phyloP scores from a whole-genome alignment of 2,797 vertebrate genomes.

The Malurus leucopterus region DNA sequence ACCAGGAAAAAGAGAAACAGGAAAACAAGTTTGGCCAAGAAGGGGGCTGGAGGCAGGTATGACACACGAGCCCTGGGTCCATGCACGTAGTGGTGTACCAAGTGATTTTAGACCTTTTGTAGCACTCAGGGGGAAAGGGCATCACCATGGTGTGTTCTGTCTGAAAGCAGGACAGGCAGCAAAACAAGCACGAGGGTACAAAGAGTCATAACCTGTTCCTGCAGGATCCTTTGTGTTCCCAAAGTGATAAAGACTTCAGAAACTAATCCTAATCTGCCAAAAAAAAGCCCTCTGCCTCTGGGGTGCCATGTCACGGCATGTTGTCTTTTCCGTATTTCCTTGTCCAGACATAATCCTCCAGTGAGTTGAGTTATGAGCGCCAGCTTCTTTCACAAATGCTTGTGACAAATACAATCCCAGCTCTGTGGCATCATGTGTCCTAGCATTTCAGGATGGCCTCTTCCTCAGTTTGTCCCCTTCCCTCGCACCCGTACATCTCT shows the following conservation, averaged over 20 bases:
- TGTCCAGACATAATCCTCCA: accelerated
- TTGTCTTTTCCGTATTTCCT: neutral
- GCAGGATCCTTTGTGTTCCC: neutral
- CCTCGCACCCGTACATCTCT: accelerated
- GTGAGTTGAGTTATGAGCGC: neutral
- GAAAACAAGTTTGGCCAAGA: neutral
- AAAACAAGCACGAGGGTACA: neutral
- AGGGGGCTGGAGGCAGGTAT: slow-evolving; percentile 27
- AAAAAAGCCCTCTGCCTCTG: neutral
- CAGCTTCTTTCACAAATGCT: neutral
- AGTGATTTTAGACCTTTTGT: neutral
- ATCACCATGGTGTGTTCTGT: accelerated
- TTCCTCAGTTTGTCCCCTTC: neutral
- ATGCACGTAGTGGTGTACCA: accelerated
- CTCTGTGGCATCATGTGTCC: accelerated
- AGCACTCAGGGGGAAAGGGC: accelerated
- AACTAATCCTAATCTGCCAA: neutral
- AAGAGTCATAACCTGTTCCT: neutral
- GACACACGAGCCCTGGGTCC: neutral
- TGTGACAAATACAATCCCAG: accelerated
- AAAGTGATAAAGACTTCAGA: neutral
- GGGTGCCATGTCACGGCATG: accelerated
- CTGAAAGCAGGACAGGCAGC: neutral
- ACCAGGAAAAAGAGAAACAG: neutral
- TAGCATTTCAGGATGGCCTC: neutral